Conservation (phyloP, 2,113 vertebrate genomes). For the Steatornis caripensis region DNA sequence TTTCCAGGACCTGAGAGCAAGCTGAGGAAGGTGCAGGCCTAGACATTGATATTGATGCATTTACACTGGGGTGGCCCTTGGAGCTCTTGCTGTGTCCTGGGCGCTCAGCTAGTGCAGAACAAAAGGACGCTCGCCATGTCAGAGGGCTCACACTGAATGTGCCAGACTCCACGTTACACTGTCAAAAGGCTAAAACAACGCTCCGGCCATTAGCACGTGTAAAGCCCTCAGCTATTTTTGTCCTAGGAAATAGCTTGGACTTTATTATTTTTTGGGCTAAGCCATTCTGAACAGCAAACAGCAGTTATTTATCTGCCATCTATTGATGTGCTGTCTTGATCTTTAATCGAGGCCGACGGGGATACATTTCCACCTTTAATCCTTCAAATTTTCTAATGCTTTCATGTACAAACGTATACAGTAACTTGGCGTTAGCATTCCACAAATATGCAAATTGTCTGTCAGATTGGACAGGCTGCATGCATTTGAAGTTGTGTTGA, state of each 20-base stretch:
- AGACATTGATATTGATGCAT: background rate
- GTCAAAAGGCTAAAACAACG: constrained; percentile 23
- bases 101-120: rapidly evolving
- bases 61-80: background rate
- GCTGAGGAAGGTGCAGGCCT: background rate
- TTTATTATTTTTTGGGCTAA: constrained; percentile 56
- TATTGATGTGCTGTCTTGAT: constrained; percentile 57
- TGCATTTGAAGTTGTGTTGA: constrained; percentile 70
- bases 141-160: background rate
- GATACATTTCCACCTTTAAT: constrained; percentile 67
- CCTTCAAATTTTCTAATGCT: constrained; percentile 65
- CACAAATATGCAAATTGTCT: constrained; percentile 78
- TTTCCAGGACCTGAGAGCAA: background rate
- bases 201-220: background rate
- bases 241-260: constrained; percentile 40
- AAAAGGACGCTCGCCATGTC: background rate
- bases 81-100: background rate
- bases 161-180: background rate
- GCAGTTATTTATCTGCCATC: constrained; percentile 52
- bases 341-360: constrained; percentile 54
- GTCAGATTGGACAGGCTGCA: constrained; percentile 71
- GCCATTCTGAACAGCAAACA: constrained; percentile 14
- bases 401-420: constrained; percentile 71
- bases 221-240: constrained; percentile 43
- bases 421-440: constrained; percentile 77